These are phyloP conservation scores for Ceramica pisi DNA, from an alignment of 2,888 invertebrate species.

Conservation along the genomic window DNA sequence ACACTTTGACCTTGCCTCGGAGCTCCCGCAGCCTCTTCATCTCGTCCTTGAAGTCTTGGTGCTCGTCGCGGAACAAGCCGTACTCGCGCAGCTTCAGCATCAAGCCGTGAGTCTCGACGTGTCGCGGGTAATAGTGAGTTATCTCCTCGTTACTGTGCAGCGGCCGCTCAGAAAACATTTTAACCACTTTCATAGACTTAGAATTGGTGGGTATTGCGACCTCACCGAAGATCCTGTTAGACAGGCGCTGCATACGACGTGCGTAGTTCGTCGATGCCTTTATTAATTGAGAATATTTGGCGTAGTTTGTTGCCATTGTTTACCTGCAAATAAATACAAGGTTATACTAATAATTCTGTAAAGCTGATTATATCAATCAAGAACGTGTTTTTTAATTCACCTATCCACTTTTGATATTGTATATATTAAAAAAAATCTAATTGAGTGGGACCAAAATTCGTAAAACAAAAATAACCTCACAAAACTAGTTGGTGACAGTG, in stretches of 20 bases:
- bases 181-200: constrained; percentile 95
- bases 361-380: not conserved
- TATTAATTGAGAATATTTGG: constrained; percentile 93
- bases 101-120: constrained; percentile 93
- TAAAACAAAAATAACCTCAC: not conserved
- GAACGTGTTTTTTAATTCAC: not conserved
- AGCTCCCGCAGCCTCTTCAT: constrained; percentile 94
- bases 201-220: constrained; percentile 94
- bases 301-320: constrained; percentile 91
- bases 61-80: constrained; percentile 96
- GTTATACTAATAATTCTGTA: constrained; percentile 1
- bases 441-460: not conserved
- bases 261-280: constrained; percentile 95
- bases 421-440: not conserved
- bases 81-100: constrained; percentile 94
- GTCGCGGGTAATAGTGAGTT: constrained; percentile 96
- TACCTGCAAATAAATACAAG: constrained; percentile 33
- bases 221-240: constrained; percentile 97
- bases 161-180: constrained; percentile 94
- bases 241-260: constrained; percentile 95
- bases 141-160: constrained; percentile 93
- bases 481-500: not conserved
- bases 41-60: constrained; percentile 97
- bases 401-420: not conserved
- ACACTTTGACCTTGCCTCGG: constrained; percentile 93